Conservation (phyloP, 2,113 vertebrate genomes). For the Oryctolagus cuniculus region mOryCun1.1 NC_091434.1:18321001-18321500, state of each 20-base stretch:
- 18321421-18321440: slow-evolving; percentile 11
- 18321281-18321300: background rate
- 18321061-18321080: no score
- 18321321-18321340: background rate
- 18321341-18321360: background rate
- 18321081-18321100: no score
- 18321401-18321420: slow-evolving; percentile 5
- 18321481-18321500: slow-evolving; percentile 29
- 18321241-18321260: slow-evolving; percentile 36
- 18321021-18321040: no score
- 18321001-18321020: no score
- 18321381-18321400: background rate
- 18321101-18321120: no score
- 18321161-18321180: background rate
- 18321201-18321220: background rate
- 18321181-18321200: background rate
- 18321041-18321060: no score
- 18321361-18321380: background rate
- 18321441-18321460: background rate
- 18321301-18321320: background rate
- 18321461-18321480: background rate
- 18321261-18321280: background rate
- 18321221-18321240: background rate
- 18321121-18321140: no score
- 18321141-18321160: no score